Evolutionary conservation across 2,113 vertebrate species (phyloP).

Genomic region (Meleagris gallopavo): DNA sequence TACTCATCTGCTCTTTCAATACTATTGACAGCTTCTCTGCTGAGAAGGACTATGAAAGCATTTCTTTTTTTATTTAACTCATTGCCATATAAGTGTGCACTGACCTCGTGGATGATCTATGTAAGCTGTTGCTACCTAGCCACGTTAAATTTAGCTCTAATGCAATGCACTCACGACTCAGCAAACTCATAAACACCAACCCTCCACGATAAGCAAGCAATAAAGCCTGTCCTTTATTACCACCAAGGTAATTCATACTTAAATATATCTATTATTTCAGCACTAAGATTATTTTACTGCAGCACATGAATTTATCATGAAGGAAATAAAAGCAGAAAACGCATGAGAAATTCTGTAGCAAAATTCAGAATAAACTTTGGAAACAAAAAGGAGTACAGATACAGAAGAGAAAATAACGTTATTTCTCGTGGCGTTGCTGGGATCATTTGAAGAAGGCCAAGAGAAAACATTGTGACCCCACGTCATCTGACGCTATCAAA

Average conservation of each 20-base stretch:
- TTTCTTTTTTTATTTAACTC: neutral
- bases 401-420: neutral
- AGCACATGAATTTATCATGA: conserved; percentile 42
- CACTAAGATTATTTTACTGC: conserved; percentile 41
- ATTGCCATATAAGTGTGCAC: neutral
- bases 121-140: neutral
- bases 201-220: conserved; percentile 57
- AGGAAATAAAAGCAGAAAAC: conserved; percentile 41
- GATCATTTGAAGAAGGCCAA: conserved; percentile 5
- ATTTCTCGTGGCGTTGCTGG: neutral
- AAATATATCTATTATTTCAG: conserved; percentile 53
- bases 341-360: conserved; percentile 7
- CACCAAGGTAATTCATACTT: conserved; percentile 50
- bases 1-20: neutral
- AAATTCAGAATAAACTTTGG: neutral
- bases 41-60: neutral
- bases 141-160: conserved; percentile 51
- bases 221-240: conserved; percentile 64
- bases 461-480: neutral
- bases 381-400: conserved; percentile 1
- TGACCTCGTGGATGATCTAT: neutral
- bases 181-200: conserved; percentile 53
- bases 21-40: neutral
- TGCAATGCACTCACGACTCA: conserved; percentile 1
- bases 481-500: neutral